A percentile compares a stretch with the other conserved stretches of the same genome.
Conservation (phyloP, 2,888 invertebrate genomes). For the Gerris lacustris region DNA sequence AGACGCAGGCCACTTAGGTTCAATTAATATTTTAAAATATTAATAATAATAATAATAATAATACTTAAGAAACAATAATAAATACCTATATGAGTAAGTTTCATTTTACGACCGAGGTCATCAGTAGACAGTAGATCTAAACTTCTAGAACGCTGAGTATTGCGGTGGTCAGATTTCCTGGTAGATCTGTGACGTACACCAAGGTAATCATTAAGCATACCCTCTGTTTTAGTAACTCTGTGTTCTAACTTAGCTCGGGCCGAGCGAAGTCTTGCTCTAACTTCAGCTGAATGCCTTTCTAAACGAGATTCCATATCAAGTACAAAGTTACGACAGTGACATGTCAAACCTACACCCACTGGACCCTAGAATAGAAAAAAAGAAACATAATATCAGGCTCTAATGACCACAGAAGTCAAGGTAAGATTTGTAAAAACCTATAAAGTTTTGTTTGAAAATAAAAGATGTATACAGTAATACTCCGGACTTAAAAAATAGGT, state of each 20-base stretch:
- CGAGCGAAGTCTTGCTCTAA: conserved; percentile 63
- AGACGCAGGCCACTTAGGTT: too few relatives aligned
- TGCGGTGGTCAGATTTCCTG: conserved; percentile 49
- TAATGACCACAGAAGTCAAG: not conserved
- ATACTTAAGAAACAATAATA: too few relatives aligned
- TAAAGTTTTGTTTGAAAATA: not conserved
- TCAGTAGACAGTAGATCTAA: conserved; percentile 51
- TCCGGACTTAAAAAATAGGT: not conserved
- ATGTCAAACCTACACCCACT: conserved; percentile 83
- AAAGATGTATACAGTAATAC: not conserved
- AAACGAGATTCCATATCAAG: conserved; percentile 74
- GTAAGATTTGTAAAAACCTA: not conserved
- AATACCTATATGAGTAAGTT: conserved; percentile 1
- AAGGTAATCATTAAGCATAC: conserved; percentile 56
- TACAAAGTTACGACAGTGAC: conserved; percentile 85
- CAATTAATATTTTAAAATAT: too few relatives aligned
- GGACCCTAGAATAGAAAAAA: conserved; percentile 49
- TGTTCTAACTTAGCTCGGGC: conserved; percentile 68
- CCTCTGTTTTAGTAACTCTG: conserved; percentile 63
- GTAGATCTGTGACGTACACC: conserved; percentile 56
- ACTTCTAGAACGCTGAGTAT: conserved; percentile 53
- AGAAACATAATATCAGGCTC: not conserved
- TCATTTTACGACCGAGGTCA: conserved; percentile 24
- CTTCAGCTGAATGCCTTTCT: conserved; percentile 64
- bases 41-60: too few relatives aligned